Evolutionary conservation across 2,888 invertebrate genomes (phyloP).

Genomic region (Autographa gamma): DNA sequence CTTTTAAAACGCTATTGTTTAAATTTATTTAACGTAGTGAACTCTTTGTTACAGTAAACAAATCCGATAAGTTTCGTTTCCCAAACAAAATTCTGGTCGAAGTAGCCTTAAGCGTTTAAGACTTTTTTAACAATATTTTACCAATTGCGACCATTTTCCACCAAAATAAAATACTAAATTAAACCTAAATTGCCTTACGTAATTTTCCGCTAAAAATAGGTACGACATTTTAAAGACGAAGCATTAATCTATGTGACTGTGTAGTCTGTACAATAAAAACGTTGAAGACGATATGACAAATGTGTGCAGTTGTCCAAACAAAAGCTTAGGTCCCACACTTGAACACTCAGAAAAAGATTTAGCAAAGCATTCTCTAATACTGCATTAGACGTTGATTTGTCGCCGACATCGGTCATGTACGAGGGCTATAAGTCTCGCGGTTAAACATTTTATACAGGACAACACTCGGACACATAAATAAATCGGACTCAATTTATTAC

Average conservation of each 20-base stretch:
- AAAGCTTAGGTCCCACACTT: not conserved
- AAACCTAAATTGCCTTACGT: conserved; percentile 3
- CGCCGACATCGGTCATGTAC: conserved; percentile 36
- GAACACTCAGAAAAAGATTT: conserved; percentile 13
- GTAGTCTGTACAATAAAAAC: not conserved
- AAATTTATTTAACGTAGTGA: not conserved
- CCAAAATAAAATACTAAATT: not conserved
- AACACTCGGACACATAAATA: conserved; percentile 29
- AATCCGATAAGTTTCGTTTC: not conserved
- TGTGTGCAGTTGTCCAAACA: not conserved
- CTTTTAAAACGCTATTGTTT: not conserved
- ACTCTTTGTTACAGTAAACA: not conserved
- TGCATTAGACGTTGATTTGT: conserved; percentile 39
- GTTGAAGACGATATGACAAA: not conserved
- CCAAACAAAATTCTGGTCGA: not conserved
- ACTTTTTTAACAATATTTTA: not conserved
- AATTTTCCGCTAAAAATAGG: not conserved
- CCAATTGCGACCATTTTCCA: not conserved
- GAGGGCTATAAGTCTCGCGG: conserved; percentile 33
- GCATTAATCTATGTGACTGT: not conserved
- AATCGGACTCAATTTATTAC: conserved; percentile 41
- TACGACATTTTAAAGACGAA: not conserved
- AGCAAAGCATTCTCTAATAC: conserved; percentile 28
- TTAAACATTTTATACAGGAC: conserved; percentile 32
- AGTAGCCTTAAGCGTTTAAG: not conserved